A percentile compares a stretch with the other conserved stretches of the same genome.
phyloP scores from a whole-genome alignment of 2,888 invertebrate species.

The Chesias legatella region DNA sequence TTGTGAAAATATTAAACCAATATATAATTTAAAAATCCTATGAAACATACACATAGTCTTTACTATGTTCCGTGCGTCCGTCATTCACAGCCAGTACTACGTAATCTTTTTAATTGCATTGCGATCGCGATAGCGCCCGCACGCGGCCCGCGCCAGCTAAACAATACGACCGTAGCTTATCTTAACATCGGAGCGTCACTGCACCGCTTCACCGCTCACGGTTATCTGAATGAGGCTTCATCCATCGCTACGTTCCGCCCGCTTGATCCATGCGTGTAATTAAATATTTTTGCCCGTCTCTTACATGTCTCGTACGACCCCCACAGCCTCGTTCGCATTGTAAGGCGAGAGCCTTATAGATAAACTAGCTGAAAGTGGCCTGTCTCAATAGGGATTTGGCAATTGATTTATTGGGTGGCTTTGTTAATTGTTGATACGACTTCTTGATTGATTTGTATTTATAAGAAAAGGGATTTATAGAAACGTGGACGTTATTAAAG shows the following conservation, averaged over 20 bases:
- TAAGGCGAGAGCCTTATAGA: conserved; percentile 57
- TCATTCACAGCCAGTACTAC: too few relatives aligned
- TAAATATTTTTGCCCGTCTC: conserved; percentile 79
- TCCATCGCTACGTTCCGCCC: conserved; percentile 24
- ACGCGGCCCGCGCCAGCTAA: conserved; percentile 46
- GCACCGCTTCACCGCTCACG: conserved; percentile 47
- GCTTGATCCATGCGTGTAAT: conserved; percentile 80
- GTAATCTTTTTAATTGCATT: conserved; percentile 50
- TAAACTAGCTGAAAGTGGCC: conserved; percentile 46
- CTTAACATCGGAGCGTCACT: conserved; percentile 60
- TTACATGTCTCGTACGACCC: conserved; percentile 56
- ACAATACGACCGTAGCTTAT: conserved; percentile 57
- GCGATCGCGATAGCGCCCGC: conserved; percentile 60
- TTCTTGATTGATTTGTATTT: neutral
- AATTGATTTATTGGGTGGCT: conserved; percentile 45
- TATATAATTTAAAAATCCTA: too few relatives aligned
- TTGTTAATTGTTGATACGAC: conserved; percentile 9
- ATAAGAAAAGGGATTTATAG: too few relatives aligned
- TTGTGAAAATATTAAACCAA: too few relatives aligned
- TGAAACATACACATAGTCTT: too few relatives aligned
- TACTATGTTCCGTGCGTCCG: too few relatives aligned
- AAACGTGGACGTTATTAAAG: too few relatives aligned
- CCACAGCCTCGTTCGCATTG: conserved; percentile 47
- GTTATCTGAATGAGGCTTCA: conserved; percentile 51
- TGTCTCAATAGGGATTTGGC: conserved; percentile 58